These are phyloP conservation scores for Listronotus oregonensis DNA, from an alignment of 1,140 invertebrate genomes.

Conservation along the genomic window DNA sequence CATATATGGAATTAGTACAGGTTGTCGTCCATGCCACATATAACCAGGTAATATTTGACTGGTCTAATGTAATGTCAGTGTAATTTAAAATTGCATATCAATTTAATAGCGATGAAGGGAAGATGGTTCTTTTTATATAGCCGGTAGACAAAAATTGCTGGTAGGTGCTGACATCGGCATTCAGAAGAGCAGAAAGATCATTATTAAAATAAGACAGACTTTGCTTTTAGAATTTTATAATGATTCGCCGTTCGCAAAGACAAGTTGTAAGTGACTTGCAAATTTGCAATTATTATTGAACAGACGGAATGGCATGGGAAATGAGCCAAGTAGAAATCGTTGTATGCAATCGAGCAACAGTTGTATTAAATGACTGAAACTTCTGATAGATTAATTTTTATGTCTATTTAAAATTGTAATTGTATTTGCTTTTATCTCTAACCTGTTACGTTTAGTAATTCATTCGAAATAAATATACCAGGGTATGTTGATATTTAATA, in stretches of 20 bases:
- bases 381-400: too few species aligned
- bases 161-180: conserved; percentile 17
- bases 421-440: too few species aligned
- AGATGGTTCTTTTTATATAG: conserved; percentile 3
- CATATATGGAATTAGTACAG: conserved; percentile 8
- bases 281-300: too few species aligned
- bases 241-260: conserved; percentile 1
- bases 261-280: conserved; percentile 4
- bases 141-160: conserved; percentile 2
- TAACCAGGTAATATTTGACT: conserved; percentile 17
- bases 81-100: conserved; percentile 17
- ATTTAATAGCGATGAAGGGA: conserved; percentile 16
- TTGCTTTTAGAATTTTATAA: background rate
- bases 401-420: too few species aligned
- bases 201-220: conserved; percentile 21
- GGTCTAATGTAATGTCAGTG: conserved; percentile 20
- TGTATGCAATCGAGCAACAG: too few species aligned
- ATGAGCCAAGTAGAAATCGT: too few species aligned
- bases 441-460: too few species aligned
- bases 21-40: background rate
- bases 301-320: too few species aligned
- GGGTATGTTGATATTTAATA: too few species aligned
- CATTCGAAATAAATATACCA: too few species aligned
- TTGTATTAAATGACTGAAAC: too few species aligned
- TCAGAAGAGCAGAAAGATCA: conserved; percentile 15